These are phyloP conservation scores for Stramonita haemastoma DNA, from an alignment of 2,888 invertebrate species.

Conservation along the genomic window DNA sequence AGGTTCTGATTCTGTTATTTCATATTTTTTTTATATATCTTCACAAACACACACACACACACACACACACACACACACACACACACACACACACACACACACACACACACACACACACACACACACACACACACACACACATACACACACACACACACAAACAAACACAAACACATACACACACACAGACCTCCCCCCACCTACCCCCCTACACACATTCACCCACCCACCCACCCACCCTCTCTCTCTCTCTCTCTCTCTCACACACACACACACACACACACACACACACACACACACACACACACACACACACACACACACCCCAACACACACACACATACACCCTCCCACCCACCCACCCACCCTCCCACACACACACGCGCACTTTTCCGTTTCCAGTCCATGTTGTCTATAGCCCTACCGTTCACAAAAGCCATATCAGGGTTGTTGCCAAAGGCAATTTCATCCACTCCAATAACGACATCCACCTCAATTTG, in stretches of 20 bases:
- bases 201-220: neutral
- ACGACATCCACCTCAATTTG: too few relatives aligned
- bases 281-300: neutral
- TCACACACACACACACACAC: neutral
- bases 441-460: too few relatives aligned
- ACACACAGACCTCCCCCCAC: neutral
- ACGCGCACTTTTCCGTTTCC: neutral
- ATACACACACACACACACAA: constrained; percentile 8
- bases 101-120: neutral
- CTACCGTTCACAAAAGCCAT: too few relatives aligned
- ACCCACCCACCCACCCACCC: neutral
- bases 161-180: neutral
- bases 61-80: neutral
- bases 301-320: constrained; percentile 1
- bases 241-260: too few relatives aligned
- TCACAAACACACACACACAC: neutral
- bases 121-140: neutral
- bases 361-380: neutral
- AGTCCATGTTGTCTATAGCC: neutral
- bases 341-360: neutral
- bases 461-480: too few relatives aligned
- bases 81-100: neutral
- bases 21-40: neutral
- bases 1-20: neutral
- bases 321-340: neutral